These are phyloP conservation scores for Nephotettix cincticeps DNA, from an alignment of 1,140 invertebrate species.

Conservation along the genomic window DNA sequence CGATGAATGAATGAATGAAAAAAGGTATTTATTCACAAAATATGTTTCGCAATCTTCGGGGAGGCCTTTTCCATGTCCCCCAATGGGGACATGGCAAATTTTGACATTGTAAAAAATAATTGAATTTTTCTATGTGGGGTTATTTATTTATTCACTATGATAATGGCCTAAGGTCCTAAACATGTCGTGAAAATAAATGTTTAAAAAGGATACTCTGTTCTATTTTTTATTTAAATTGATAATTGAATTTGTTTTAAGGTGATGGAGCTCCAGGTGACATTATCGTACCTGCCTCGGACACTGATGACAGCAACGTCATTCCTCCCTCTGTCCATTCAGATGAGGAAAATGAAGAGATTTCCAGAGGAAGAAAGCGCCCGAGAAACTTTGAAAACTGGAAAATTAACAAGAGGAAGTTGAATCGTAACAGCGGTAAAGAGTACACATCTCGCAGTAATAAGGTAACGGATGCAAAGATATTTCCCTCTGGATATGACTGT, in stretches of 20 bases:
- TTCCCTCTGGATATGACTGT: background rate
- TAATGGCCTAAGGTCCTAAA: background rate
- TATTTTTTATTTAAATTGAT: background rate
- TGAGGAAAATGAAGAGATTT: background rate
- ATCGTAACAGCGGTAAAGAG: background rate
- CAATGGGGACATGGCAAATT: too few relatives aligned
- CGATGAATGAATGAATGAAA: too few relatives aligned
- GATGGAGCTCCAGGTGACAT: too few relatives aligned
- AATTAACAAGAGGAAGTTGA: background rate
- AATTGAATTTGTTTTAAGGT: background rate
- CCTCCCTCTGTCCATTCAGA: background rate
- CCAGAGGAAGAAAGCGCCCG: background rate
- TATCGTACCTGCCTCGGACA: background rate
- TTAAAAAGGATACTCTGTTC: background rate
- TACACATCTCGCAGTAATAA: background rate
- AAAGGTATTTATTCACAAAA: too few relatives aligned
- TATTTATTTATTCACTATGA: background rate
- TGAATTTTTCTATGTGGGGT: too few relatives aligned
- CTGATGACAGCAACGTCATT: background rate
- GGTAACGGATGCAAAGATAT: background rate
- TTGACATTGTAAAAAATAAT: too few relatives aligned
- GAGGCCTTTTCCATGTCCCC: too few relatives aligned
- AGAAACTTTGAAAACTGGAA: background rate
- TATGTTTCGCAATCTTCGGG: too few relatives aligned
- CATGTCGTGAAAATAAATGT: background rate